These are phyloP conservation scores for Vesta saturnalis DNA, from an alignment of 2,888 invertebrate genomes.

Conservation along the genomic window DNA sequence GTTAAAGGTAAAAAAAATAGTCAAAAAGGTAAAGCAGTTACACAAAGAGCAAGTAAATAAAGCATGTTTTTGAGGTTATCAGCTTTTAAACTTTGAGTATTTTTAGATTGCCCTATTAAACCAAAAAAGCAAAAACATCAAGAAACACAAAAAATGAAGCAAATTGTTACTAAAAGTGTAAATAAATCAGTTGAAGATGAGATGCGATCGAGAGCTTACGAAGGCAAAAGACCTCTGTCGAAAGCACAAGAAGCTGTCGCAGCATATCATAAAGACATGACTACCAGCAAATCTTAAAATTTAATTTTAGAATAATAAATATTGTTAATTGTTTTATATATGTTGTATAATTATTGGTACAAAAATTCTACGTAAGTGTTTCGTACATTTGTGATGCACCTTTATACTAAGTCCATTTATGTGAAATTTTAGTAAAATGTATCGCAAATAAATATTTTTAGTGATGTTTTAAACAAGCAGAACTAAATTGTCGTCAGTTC, in stretches of 20 bases:
- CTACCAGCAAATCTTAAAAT: neutral
- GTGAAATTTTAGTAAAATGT: too few relatives aligned
- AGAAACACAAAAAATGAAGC: conserved; percentile 72
- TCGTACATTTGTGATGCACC: too few relatives aligned
- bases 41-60: conserved; percentile 69
- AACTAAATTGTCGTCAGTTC: too few relatives aligned
- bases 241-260: conserved; percentile 67
- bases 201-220: conserved; percentile 68
- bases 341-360: too few relatives aligned
- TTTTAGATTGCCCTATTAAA: conserved; percentile 71
- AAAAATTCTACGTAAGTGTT: too few relatives aligned
- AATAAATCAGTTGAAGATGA: conserved; percentile 75
- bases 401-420: too few relatives aligned
- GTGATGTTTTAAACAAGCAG: too few relatives aligned
- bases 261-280: conserved; percentile 48
- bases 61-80: neutral
- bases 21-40: conserved; percentile 64
- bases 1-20: conserved; percentile 64
- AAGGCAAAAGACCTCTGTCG: conserved; percentile 61
- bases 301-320: neutral
- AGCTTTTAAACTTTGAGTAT: neutral
- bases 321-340: neutral
- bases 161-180: conserved; percentile 74
- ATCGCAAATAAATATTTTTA: too few relatives aligned
- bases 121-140: conserved; percentile 70